Conservation (phyloP, 2,888 invertebrate genomes). For the Meteorus colon region DNA sequence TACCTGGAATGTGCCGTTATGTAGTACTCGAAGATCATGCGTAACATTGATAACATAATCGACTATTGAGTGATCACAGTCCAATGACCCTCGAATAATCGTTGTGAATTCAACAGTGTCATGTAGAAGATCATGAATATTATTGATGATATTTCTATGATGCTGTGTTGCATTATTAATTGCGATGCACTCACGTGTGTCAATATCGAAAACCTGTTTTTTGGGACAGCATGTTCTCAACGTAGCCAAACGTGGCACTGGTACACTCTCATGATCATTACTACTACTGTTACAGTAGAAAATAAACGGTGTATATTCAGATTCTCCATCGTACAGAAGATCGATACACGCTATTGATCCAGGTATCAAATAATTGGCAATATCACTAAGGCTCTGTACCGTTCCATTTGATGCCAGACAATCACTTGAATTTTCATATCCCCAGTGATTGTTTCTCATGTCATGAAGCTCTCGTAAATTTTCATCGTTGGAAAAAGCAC, state of each 20-base stretch:
- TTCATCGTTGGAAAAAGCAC: slow-evolving; percentile 27
- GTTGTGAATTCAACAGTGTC: slow-evolving; percentile 33
- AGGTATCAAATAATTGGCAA: slow-evolving; percentile 30
- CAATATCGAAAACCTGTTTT: slow-evolving; percentile 46
- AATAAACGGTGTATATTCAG: slow-evolving; percentile 44
- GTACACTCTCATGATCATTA: slow-evolving; percentile 27
- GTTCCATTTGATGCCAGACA: slow-evolving; percentile 33
- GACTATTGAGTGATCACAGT: slow-evolving; percentile 53
- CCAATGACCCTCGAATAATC: slow-evolving; percentile 48
- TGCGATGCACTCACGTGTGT: slow-evolving; percentile 48
- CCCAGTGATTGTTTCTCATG: slow-evolving; percentile 13
- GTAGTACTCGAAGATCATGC: slow-evolving; percentile 34
- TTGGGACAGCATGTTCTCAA: slow-evolving; percentile 57
- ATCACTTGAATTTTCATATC: slow-evolving; percentile 14
- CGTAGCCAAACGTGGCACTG: slow-evolving; percentile 41
- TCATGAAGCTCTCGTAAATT: slow-evolving; percentile 23
- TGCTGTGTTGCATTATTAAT: not conserved
- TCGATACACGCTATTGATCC: slow-evolving; percentile 55
- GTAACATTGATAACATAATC: slow-evolving; percentile 54
- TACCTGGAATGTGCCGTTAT: slow-evolving; percentile 44
- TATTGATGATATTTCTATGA: slow-evolving; percentile 17
- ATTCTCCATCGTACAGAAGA: slow-evolving; percentile 47
- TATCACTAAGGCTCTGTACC: slow-evolving; percentile 32
- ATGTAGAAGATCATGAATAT: slow-evolving; percentile 10
- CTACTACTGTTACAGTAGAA: slow-evolving; percentile 50